A percentile compares a stretch with the other conserved stretches of the same genome.
Evolutionary conservation across 2,113 vertebrate genomes (phyloP).

Genomic region (Hemibagrus wyckioides): DNA sequence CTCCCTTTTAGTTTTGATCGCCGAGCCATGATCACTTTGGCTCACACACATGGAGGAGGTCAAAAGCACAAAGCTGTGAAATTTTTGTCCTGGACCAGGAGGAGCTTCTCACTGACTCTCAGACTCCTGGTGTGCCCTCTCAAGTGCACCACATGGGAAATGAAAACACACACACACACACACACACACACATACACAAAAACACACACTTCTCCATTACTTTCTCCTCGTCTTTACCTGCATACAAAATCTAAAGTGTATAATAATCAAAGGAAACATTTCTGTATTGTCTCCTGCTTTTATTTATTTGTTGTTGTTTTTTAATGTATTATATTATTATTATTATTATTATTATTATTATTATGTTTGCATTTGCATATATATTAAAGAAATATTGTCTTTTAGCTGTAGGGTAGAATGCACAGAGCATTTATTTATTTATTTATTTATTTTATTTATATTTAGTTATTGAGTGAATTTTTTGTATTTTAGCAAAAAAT

Average conservation of each 20-base stretch:
- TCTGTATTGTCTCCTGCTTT: conserved; percentile 82
- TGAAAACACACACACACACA: conserved; percentile 22
- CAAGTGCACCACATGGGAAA: conserved; percentile 41
- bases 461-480: not conserved
- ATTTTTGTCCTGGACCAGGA: conserved; percentile 74
- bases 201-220: conserved; percentile 60
- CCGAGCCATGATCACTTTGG: conserved; percentile 76
- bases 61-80: conserved; percentile 79
- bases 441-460: conserved; percentile 69
- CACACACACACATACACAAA: not conserved
- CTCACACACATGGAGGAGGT: conserved; percentile 63
- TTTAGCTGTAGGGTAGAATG: conserved; percentile 90
- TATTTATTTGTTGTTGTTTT: conserved; percentile 66
- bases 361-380: conserved; percentile 99
- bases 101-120: conserved; percentile 66
- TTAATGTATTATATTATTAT: no score
- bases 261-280: conserved; percentile 63
- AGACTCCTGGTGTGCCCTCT: conserved; percentile 54
- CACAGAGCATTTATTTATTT: conserved; percentile 72
- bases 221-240: conserved; percentile 14
- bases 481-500: not conserved
- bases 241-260: not conserved
- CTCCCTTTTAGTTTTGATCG: conserved; percentile 78
- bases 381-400: conserved; percentile 98
- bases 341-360: conserved; percentile 41